Conservation (phyloP, 1,140 invertebrate genomes). For the Meloidogyne exigua region DNA sequence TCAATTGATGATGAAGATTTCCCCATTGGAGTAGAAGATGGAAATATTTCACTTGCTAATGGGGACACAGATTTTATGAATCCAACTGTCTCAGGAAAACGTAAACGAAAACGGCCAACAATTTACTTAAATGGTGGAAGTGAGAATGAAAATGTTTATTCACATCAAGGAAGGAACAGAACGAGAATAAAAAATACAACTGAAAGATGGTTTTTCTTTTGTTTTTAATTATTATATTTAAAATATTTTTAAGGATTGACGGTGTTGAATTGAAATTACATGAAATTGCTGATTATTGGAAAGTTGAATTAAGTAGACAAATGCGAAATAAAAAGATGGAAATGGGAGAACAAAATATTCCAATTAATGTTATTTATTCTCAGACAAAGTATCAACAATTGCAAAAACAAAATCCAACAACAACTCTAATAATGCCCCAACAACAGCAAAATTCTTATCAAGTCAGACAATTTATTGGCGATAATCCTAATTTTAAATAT, state of each 20-base stretch:
- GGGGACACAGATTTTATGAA: constrained; percentile 4
- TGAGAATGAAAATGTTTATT: not conserved
- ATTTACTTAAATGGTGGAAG: not conserved
- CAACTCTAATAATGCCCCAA: not conserved
- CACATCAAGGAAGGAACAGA: constrained; percentile 26
- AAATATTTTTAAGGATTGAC: constrained; percentile 13
- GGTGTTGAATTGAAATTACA: constrained; percentile 51
- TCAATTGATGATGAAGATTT: constrained; percentile 39
- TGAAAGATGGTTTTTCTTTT: constrained; percentile 22
- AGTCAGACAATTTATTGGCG: constrained; percentile 3
- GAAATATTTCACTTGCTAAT: not conserved
- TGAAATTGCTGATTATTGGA: constrained; percentile 47
- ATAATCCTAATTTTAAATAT: not conserved
- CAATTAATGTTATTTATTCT: not conserved
- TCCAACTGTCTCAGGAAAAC: not conserved
- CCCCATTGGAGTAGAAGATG: not conserved
- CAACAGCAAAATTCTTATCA: not conserved
- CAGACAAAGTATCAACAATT: constrained; percentile 4
- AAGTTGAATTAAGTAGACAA: constrained; percentile 28
- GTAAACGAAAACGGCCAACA: not conserved
- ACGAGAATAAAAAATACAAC: constrained; percentile 1
- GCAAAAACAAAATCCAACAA: not conserved
- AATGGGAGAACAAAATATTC: constrained; percentile 8
- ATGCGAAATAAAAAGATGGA: constrained; percentile 7
- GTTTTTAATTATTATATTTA: constrained; percentile 24